Base-by-base conservation (phyloP, 2,888 invertebrate species). In the Ophion slaviceki region DNA sequence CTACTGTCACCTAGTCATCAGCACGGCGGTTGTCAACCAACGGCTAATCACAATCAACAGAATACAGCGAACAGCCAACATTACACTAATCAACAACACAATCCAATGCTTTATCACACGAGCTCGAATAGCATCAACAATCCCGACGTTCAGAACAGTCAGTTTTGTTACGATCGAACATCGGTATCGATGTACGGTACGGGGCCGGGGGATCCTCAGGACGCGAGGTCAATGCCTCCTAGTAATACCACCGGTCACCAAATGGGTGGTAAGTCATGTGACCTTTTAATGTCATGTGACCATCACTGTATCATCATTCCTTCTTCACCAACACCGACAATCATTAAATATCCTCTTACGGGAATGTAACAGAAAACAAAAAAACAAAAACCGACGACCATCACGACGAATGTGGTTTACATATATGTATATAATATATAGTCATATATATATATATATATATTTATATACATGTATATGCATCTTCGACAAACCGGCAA, bases 111-210 rank as follows among this genome's bases (percentile, higher is more conserved):
- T 92, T 94, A 94, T 92, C 93, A 94, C 92, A 92, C 92, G 92
- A 93, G 92, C 92, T 93, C 93, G 92, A 94, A 93, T 91, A 93
- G 91, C 90, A 92, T 92, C 92, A 92, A 91, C 94, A 94, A 93
- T 94, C 94, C 94, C 93, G 94, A 94, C 91, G 94, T 94, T 93
- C 94, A 94, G 94, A 94, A 94, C 91, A 94, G 94, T 94, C 95
- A 95, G 94, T 95, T 95, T 95, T 95, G 95, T 95, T 95, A 95
- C 94, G 95, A 95, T 94, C 95, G 95, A 94, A 94, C 94, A 93
- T 94, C 93, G 83, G 93, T 94, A 90, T 92, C 93, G 91, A 91
- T 94, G 90, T 94, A 94, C 92, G 90, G 92, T 87, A 89, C 93
- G 89, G 93, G 91, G 87, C 92, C 92, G 88, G 93, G 92, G 82